Base-by-base conservation (phyloP, 1,140 invertebrate genomes). In the Drosophila nikananu region DNA sequence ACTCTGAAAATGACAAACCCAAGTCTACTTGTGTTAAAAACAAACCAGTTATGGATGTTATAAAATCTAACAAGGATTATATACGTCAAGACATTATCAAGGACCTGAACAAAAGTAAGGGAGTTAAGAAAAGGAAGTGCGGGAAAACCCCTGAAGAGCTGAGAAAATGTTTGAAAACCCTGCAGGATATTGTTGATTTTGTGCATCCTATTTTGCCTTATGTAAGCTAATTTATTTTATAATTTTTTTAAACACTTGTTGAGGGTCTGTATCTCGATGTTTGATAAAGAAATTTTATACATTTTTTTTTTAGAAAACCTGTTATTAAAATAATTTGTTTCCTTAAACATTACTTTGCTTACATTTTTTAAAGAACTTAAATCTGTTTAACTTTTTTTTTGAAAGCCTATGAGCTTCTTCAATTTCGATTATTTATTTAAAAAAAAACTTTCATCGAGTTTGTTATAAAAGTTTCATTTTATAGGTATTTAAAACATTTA, bases 161-260 rank as follows among this genome's bases (percentile, higher is more conserved):
- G 12, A 58, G 21, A 21, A 67, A 59, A 6, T 55, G 79, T 19
- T 2, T 81, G 6, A 37, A 10, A 23, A 49, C 21, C 5, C 21
- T 72, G 49, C 65, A 81, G 41, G 58, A 81, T 41, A 23, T 81
- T 3, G 0, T 42, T 9, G 80, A 81, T 42, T 77, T 44, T 51
- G 66, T 67, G 2, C 32, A 27, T 54, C 78, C n/a, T 5, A 15
- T 37, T 4, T 27, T 12, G 12, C 79, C 77, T n/a, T 81, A 37
- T 49, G 80, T 79, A 49, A 79, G 80, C 62, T 30, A 5, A 32
- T 2, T 19, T 21, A n/a, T 15, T 30, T 39, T 27, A 9, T 9
- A 5, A 17, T 17, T 21, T n/a, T n/a, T n/a, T 19, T 10, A n/a
- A 1, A 30, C 49, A 27, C 23, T 27, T 42, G 5, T 39, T 2